Evolutionary conservation across 2,797 vertebrate genomes (phyloP), one percentile per base, ranked within the genome.

Genomic region (Coregonus suidteri): DNA sequence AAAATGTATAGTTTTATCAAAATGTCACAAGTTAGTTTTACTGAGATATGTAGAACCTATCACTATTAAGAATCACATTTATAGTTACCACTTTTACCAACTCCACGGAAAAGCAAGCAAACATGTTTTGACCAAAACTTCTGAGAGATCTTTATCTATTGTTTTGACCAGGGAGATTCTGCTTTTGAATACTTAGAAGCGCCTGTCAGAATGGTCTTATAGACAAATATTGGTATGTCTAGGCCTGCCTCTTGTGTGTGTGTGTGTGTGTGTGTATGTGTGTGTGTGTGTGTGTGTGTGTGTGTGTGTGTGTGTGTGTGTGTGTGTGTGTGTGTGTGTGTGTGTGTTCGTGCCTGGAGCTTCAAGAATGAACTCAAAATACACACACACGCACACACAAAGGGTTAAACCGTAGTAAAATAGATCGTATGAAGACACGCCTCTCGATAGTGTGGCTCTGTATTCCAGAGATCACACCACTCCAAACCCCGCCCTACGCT

Each of bases 401-500:
- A 78, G 84, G 85, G 88, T 91, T 91, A 88, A 90, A 77, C 81
- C 75, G 53, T 83, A 85, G 87, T 88, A 85, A 78, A 85, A 85
- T 71, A 11, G 11, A 56, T 66, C 74, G 78, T 31, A 72, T 1
- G 0, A 16, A 65, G 70, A 88, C 84, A 89, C 91, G 79, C 92
- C 93, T 64, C 76, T 73, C 37, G 53, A 83, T 86, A 86, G 83
- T 83, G 85, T 80, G 88, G 81, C 76, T 70, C 85, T 76, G 75
- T 4, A 77, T 84, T 84, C 85, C 81, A 79, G 81, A 84, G 90
- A 95, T 95, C 94, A 95, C 94, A 92, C 94, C 94, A 95, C 91
- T 86, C 56, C 81, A 78, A 79, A 4, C 56, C 87, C 90, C 84
- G 83, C 84, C 89, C 64, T 53, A 54, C 64, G 74, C 18, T 2